These are phyloP conservation scores for Dryocosmus kuriphilus DNA, from an alignment of 2,888 invertebrate species.

Conservation along the genomic window DNA sequence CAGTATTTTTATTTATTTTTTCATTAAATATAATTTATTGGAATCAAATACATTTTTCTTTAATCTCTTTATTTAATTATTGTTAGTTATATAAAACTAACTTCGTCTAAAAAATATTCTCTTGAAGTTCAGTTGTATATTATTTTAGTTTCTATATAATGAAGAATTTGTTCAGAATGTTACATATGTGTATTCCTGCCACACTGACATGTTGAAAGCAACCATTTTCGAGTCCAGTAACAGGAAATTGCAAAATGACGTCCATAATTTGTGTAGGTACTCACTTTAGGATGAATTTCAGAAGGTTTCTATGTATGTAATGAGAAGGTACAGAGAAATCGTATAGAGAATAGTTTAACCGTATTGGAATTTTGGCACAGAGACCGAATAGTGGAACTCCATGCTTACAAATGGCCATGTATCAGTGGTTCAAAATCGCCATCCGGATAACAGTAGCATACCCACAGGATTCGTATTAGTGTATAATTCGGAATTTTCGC, in stretches of 20 bases:
- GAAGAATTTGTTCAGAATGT: too few relatives aligned
- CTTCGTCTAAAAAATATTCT: too few relatives aligned
- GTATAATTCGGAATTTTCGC: conserved; percentile 33
- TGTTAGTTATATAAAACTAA: too few relatives aligned
- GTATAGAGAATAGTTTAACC: conserved; percentile 21
- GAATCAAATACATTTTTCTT: too few relatives aligned
- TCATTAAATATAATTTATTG: too few relatives aligned
- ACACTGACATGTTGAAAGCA: not conserved
- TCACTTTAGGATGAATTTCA: not conserved
- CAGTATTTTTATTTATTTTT: not conserved
- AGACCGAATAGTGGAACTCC: conserved; percentile 32
- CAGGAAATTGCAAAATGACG: conserved; percentile 3
- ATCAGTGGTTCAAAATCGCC: conserved; percentile 25
- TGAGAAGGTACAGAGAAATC: not conserved
- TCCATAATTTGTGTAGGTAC: not conserved
- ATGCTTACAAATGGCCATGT: conserved; percentile 27
- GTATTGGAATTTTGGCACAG: conserved; percentile 41
- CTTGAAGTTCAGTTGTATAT: too few relatives aligned
- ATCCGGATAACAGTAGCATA: conserved; percentile 32
- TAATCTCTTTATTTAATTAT: too few relatives aligned
- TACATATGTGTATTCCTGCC: too few relatives aligned
- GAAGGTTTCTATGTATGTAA: not conserved
- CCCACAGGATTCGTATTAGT: conserved; percentile 27
- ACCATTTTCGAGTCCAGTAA: not conserved
- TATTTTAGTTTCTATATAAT: too few relatives aligned